A percentile compares a stretch with the other conserved stretches of the same genome.
These are phyloP conservation scores for Apamea monoglypha DNA, from an alignment of 2,888 invertebrate genomes.

Conservation along the genomic window DNA sequence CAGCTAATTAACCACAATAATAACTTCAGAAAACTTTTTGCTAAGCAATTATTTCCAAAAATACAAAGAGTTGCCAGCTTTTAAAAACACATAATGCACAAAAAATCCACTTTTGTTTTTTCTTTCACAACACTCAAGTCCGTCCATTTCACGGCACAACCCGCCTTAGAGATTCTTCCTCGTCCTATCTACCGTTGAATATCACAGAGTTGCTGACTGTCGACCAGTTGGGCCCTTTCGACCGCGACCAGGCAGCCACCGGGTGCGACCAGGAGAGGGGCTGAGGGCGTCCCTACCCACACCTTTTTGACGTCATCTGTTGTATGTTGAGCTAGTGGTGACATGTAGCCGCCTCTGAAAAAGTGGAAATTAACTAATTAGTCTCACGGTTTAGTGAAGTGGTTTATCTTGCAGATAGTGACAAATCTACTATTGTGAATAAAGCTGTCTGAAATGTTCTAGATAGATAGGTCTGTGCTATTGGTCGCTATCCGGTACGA, in stretches of 20 bases:
- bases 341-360: conserved; percentile 88
- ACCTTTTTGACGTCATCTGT: conserved; percentile 87
- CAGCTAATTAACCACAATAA: background rate
- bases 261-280: conserved; percentile 83
- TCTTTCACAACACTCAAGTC: conserved; percentile 56
- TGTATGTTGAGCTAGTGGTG: conserved; percentile 81
- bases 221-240: conserved; percentile 85
- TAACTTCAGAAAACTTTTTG: background rate
- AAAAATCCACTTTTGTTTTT: background rate
- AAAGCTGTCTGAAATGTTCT: background rate
- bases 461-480: background rate
- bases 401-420: background rate
- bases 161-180: conserved; percentile 75
- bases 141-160: conserved; percentile 76
- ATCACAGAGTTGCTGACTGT: conserved; percentile 84
- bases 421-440: background rate
- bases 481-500: background rate
- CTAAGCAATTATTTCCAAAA: conserved; percentile 14
- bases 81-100: conserved; percentile 43
- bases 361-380: conserved; percentile 22
- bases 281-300: conserved; percentile 83
- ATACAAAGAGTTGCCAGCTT: background rate
- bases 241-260: conserved; percentile 86
- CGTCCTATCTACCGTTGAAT: conserved; percentile 83
- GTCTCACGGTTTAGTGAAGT: background rate